Percentiles rank a stretch among this genome's conserved stretches.
These are phyloP conservation scores for Philopotamus ludificatus DNA, from an alignment of 1,140 invertebrate species.

Conservation along the genomic window DNA sequence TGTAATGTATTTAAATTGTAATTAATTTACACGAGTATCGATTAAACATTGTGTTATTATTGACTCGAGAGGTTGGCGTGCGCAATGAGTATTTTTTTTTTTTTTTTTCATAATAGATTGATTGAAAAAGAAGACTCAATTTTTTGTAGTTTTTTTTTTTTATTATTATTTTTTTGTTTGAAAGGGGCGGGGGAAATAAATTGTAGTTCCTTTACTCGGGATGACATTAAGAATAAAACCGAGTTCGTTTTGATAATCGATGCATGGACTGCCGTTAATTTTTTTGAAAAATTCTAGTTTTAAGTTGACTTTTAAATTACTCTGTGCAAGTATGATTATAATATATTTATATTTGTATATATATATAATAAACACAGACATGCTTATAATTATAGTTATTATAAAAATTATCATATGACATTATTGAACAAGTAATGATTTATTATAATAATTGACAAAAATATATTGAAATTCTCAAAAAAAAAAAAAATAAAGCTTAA, in stretches of 20 bases:
- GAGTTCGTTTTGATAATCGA: not conserved
- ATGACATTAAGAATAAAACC: not conserved
- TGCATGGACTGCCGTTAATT: not conserved
- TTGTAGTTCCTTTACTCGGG: no score
- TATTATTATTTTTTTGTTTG: no score
- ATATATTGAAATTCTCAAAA: slow-evolving; percentile 7
- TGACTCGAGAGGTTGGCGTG: not conserved
- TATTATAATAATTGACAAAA: slow-evolving; percentile 11
- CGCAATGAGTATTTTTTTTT: no score
- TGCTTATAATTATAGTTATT: slow-evolving; percentile 21
- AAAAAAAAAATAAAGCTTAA: slow-evolving; percentile 1
- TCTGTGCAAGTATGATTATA: slow-evolving; percentile 5
- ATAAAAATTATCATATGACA: slow-evolving; percentile 11
- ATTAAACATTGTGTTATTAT: slow-evolving; percentile 15
- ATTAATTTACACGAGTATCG: not conserved
- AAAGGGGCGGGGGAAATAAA: no score
- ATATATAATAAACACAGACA: no score
- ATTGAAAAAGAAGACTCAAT: no score
- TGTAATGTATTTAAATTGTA: no score
- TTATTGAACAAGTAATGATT: not conserved
- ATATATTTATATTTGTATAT: slow-evolving; percentile 19
- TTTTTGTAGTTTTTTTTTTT: no score
- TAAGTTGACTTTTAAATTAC: slow-evolving; percentile 13
- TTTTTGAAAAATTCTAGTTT: not conserved
- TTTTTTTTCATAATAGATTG: no score